Base-by-base conservation (phyloP, 2,888 invertebrate species). In the Phragmatobia fuliginosa region DNA sequence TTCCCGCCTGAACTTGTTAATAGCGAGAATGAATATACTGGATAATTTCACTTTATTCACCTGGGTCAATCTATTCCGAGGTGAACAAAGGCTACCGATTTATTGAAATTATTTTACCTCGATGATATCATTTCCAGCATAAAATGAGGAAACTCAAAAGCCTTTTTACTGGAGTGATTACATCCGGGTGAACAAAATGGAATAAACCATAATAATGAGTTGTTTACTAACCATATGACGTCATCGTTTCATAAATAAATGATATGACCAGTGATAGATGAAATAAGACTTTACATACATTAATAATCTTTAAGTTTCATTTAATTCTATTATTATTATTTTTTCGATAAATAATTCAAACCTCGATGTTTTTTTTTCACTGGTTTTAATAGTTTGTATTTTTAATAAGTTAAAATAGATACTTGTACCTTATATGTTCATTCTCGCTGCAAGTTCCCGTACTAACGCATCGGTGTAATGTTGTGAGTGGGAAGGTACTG, bases 1-100 rank as follows among this genome's bases (percentile, higher is more conserved):
- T 90, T 76, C 84, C 84, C 72, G 85, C 90, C 86, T 92, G 88
- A 91, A 83, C 87, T 82, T 81, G 68, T 65, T 25, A 66, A 68
- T 68, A 77, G 76, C 82, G 82, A 82, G 83, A 80, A 82, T 82
- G 77, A 82, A 82, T 74, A 72, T 64, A 73, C 72, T n/a, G n/a
- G n/a, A n/a, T n/a, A n/a, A n/a, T n/a, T n/a, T n/a, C n/a, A n/a
- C n/a, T n/a, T n/a, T n/a, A n/a, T n/a, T n/a, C n/a, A n/a, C n/a
- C n/a, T n/a, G n/a, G n/a, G n/a, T n/a, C n/a, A n/a, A n/a, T n/a
- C n/a, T n/a, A n/a, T n/a, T n/a, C n/a, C n/a, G n/a, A n/a, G n/a
- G n/a, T n/a, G n/a, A n/a, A n/a, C n/a, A n/a, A n/a, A n/a, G n/a
- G n/a, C n/a, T n/a, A n/a, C n/a, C n/a, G n/a, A n/a, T n/a, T n/a